Evolutionary conservation across 2,888 invertebrate genomes (phyloP).

Genomic region (Tridacna gigas): DNA sequence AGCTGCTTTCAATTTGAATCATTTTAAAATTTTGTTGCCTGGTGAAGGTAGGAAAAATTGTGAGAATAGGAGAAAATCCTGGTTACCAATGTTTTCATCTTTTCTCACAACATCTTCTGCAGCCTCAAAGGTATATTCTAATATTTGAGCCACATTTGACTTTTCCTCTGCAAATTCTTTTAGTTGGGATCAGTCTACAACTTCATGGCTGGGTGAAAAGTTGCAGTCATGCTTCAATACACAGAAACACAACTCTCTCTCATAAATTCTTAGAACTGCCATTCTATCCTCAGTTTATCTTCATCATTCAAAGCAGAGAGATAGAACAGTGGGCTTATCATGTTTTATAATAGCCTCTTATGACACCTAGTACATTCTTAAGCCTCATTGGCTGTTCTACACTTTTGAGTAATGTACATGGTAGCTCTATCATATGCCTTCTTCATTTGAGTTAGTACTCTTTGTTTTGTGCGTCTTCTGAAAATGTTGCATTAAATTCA

Average conservation of each 20-base stretch:
- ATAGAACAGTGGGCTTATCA: background rate
- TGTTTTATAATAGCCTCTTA: constrained; percentile 21
- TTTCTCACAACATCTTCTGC: too few relatives aligned
- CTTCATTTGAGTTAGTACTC: background rate
- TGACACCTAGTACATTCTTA: constrained; percentile 12
- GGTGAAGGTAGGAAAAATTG: background rate
- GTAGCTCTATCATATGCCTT: background rate
- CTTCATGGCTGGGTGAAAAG: too few relatives aligned
- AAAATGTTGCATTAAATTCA: background rate
- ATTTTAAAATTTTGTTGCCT: background rate
- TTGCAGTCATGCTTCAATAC: background rate
- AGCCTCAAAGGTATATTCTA: too few relatives aligned
- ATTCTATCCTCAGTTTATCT: background rate
- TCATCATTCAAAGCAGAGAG: background rate
- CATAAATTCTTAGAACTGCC: background rate
- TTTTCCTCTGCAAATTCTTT: too few relatives aligned
- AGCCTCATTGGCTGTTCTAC: constrained; percentile 1
- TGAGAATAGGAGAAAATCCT: too few relatives aligned
- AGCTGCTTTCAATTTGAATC: background rate
- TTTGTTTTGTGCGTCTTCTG: background rate
- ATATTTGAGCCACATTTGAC: too few relatives aligned
- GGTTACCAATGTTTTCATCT: too few relatives aligned
- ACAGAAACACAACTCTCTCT: background rate
- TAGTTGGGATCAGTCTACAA: too few relatives aligned
- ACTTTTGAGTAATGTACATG: constrained; percentile 1